These are phyloP conservation scores for Kryphioiulus occultus DNA, from an alignment of 2,888 invertebrate species.

Conservation along the genomic window DNA sequence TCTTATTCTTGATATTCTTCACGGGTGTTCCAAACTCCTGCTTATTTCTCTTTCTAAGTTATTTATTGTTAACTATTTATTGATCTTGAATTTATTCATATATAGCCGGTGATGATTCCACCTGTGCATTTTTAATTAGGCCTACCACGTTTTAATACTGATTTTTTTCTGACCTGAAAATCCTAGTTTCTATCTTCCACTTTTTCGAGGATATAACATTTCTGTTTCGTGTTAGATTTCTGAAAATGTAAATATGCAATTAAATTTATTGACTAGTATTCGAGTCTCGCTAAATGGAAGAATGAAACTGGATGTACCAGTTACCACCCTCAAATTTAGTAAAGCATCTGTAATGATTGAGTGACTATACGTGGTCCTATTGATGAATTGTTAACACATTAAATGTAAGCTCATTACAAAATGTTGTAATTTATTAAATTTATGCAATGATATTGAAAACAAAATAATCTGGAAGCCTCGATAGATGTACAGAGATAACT, in stretches of 20 bases:
- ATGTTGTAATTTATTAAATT: conserved; percentile 26
- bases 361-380: background rate
- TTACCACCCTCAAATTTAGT: background rate
- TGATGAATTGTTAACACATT: background rate
- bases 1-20: background rate
- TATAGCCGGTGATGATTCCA: background rate
- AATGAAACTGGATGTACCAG: background rate
- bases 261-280: too few relatives aligned
- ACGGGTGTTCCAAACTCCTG: background rate
- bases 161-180: too few relatives aligned
- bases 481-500: too few relatives aligned
- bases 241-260: too few relatives aligned
- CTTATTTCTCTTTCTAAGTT: background rate
- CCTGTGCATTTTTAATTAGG: conserved; percentile 10
- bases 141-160: too few relatives aligned
- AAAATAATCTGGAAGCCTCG: background rate
- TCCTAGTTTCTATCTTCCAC: background rate
- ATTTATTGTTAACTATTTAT: background rate
- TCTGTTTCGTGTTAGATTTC: too few relatives aligned
- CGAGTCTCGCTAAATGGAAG: background rate
- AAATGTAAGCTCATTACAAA: background rate
- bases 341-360: background rate
- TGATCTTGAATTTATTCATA: background rate
- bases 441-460: background rate
- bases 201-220: background rate